Conservation (phyloP, 2,888 invertebrate genomes). For the Leptinotarsa juncta region DNA sequence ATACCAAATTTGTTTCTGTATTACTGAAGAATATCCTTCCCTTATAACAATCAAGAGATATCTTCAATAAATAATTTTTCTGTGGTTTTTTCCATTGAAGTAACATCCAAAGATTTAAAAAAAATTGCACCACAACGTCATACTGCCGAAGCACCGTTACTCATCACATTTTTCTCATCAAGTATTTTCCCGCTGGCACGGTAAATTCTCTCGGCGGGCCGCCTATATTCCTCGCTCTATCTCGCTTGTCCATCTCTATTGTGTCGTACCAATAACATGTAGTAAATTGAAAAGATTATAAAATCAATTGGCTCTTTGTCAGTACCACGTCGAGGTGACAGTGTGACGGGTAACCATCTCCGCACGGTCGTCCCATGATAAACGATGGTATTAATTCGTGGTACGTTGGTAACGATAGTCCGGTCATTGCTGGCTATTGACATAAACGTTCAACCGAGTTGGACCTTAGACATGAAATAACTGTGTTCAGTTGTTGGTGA, state of each 20-base stretch:
- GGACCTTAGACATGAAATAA: no score
- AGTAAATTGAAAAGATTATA: constrained; percentile 67
- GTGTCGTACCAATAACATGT: constrained; percentile 67
- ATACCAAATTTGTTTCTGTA: no score
- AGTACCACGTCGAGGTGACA: constrained; percentile 60
- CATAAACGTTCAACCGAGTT: no score
- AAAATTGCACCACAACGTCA: constrained; percentile 7
- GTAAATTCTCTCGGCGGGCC: constrained; percentile 59
- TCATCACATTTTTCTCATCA: constrained; percentile 42
- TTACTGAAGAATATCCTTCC: no score
- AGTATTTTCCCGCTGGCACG: constrained; percentile 42
- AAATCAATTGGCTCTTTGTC: constrained; percentile 64
- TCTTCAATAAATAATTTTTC: no score
- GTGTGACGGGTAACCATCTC: constrained; percentile 54
- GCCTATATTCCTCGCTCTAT: constrained; percentile 58
- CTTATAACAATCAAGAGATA: no score
- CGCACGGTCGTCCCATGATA: constrained; percentile 39
- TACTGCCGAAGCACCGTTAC: constrained; percentile 48
- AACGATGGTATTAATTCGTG: constrained; percentile 53
- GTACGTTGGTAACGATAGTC: constrained; percentile 40
- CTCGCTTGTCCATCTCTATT: constrained; percentile 66
- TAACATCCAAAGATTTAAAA: no score
- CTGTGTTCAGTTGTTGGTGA: no score
- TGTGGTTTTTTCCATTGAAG: no score
- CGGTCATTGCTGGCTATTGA: background rate